Evolutionary conservation across 1,140 invertebrate species (phyloP).

Genomic region (Diploscapter pachys): DNA sequence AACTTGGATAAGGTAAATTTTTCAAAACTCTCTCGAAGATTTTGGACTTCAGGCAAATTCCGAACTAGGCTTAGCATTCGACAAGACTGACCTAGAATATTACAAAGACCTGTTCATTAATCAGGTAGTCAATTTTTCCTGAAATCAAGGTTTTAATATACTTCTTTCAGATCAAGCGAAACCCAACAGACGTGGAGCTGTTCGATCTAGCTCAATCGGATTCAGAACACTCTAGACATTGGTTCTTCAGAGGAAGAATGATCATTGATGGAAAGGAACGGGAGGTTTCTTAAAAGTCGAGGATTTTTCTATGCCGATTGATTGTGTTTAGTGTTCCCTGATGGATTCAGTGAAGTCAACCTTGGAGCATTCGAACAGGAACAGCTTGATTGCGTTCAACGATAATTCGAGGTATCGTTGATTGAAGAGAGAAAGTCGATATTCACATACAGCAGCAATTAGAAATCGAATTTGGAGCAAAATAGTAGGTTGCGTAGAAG

Average conservation of each 20-base stretch:
- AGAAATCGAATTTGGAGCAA: too few species aligned
- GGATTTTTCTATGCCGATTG: neutral
- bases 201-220: conserved; percentile 98
- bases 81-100: conserved; percentile 63
- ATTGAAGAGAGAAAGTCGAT: too few species aligned
- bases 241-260: conserved; percentile 76
- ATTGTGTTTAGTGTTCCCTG: conserved; percentile 69
- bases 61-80: conserved; percentile 60
- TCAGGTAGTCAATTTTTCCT: neutral
- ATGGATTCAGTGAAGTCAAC: conserved; percentile 89
- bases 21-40: too few species aligned
- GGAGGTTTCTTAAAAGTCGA: conserved; percentile 58
- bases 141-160: neutral
- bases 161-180: conserved; percentile 69
- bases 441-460: too few species aligned
- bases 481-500: too few species aligned
- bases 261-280: conserved; percentile 74
- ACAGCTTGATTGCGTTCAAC: conserved; percentile 94
- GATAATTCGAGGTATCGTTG: conserved; percentile 83
- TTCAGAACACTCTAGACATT: conserved; percentile 65
- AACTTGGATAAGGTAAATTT: conserved; percentile 28
- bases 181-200: conserved; percentile 94
- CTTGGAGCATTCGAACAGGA: conserved; percentile 76
- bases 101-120: conserved; percentile 63
- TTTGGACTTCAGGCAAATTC: conserved; percentile 33